These are phyloP conservation scores for Porites australiensis DNA, from an alignment of 64 coral and sea anemone genomes.

Conservation along the genomic window DNA sequence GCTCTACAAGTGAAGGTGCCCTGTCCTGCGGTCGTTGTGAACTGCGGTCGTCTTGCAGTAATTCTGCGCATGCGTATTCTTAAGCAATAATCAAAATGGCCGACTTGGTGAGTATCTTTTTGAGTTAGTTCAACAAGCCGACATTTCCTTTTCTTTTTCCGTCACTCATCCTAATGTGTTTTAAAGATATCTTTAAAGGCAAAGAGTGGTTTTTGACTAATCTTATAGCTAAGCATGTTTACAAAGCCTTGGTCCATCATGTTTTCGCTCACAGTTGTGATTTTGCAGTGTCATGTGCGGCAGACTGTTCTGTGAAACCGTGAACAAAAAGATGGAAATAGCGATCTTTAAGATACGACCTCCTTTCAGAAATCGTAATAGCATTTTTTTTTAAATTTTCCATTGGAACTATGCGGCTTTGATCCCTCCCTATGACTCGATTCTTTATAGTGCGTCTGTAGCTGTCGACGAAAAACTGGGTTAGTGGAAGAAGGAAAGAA, in stretches of 20 bases:
- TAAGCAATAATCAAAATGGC: slow-evolving; percentile 2
- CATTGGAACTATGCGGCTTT: no score
- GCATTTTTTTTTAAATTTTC: no score
- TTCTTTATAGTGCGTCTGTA: no score
- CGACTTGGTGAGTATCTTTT: slow-evolving; percentile 32
- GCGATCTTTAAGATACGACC: no score
- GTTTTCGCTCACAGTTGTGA: not conserved
- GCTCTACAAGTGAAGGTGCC: no score
- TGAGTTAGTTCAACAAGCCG: not conserved
- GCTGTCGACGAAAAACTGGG: no score
- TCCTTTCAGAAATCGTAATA: no score
- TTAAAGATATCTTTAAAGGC: not conserved
- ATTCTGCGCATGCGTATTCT: not conserved
- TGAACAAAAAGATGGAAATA: no score
- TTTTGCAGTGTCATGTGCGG: slow-evolving; percentile 35
- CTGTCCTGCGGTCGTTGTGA: not conserved
- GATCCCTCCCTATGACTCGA: no score
- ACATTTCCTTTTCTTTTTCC: not conserved
- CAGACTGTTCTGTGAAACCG: no score
- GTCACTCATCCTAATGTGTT: not conserved
- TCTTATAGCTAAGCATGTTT: not conserved
- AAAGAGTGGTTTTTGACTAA: not conserved
- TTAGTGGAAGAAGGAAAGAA: no score
- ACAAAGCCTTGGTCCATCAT: not conserved
- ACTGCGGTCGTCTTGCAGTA: no score